Evolutionary conservation across 1,140 invertebrate genomes (phyloP).

Genomic region (Atta colombica): DNA sequence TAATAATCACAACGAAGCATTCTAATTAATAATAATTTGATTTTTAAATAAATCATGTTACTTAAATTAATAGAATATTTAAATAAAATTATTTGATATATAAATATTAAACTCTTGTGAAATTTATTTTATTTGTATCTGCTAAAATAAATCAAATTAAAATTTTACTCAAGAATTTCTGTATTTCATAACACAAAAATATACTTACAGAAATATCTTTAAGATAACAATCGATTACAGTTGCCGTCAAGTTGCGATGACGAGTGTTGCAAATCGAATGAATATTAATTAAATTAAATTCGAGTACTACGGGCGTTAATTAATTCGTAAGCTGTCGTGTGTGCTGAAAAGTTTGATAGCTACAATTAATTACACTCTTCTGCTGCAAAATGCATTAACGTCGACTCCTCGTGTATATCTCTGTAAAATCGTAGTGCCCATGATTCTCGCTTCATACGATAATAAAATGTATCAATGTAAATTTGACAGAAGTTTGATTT

Average conservation of each 20-base stretch:
- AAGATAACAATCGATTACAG: neutral
- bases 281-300: conserved; percentile 40
- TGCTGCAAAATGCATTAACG: conserved; percentile 31
- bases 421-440: neutral
- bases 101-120: conserved; percentile 3
- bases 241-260: neutral
- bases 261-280: neutral
- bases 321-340: conserved; percentile 28
- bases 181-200: neutral
- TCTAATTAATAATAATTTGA: conserved; percentile 1
- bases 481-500: neutral
- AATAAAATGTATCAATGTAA: conserved; percentile 17
- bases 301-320: conserved; percentile 15
- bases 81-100: neutral
- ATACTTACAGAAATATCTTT: neutral
- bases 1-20: neutral
- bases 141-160: neutral
- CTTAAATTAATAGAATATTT: neutral
- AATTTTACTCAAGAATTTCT: neutral
- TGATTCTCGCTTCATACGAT: neutral
- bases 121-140: neutral
- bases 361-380: conserved; percentile 41
- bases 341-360: conserved; percentile 12
- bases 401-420: neutral
- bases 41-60: neutral